Percentiles rank a stretch among this genome's conserved stretches.
Conservation (phyloP, 2,888 invertebrate species). For the Cryptus viduatorius region DNA sequence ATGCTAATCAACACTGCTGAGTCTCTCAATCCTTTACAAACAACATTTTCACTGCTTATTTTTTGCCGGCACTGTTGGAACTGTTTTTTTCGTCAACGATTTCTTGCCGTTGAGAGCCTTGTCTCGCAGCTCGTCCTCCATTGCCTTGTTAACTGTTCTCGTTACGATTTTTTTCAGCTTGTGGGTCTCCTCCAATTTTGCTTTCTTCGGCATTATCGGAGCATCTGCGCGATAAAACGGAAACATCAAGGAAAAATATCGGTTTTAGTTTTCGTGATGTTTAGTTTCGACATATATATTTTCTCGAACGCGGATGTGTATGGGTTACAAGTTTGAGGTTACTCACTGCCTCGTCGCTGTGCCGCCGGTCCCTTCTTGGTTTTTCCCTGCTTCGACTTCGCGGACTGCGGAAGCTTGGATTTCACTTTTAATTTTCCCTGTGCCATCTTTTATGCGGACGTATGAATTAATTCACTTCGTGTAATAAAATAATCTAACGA, state of each 20-base stretch:
- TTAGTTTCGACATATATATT: neutral
- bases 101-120: constrained; percentile 86
- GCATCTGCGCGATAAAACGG: constrained; percentile 85
- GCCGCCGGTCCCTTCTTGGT: constrained; percentile 86
- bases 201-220: constrained; percentile 89
- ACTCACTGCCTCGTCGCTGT: constrained; percentile 88
- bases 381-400: constrained; percentile 85
- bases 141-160: constrained; percentile 90
- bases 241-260: constrained; percentile 27
- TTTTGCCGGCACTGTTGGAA: constrained; percentile 20
- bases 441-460: constrained; percentile 85
- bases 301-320: too few species aligned
- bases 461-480: neutral
- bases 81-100: constrained; percentile 86
- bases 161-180: constrained; percentile 89
- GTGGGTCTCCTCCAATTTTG: constrained; percentile 86
- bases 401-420: constrained; percentile 87
- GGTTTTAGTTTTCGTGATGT: too few species aligned
- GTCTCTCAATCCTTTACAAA: neutral
- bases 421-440: constrained; percentile 90
- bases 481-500: neutral
- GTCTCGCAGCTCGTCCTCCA: constrained; percentile 89
- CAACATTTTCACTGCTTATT: constrained; percentile 45
- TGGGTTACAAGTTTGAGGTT: constrained; percentile 35
- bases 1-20: neutral